A percentile compares a stretch with the other conserved stretches of the same genome.
Evolutionary conservation across 2,888 invertebrate species (phyloP).

Genomic region (Philhelius pedissequus): DNA sequence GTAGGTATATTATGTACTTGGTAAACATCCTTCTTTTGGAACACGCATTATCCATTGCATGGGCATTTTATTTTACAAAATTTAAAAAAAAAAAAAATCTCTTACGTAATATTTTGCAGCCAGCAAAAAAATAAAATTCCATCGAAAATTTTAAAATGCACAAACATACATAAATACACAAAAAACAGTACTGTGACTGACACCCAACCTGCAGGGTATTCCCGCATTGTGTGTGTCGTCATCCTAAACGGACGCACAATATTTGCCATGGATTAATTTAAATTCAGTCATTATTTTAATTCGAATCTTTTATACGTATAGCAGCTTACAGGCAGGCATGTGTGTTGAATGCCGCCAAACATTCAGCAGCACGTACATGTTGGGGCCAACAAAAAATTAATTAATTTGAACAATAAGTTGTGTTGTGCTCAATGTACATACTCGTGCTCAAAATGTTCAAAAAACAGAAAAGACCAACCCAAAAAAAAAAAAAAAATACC

Average conservation of each 20-base stretch:
- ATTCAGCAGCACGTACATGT: background rate
- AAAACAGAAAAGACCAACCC: slow-evolving; percentile 32
- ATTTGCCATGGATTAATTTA: slow-evolving; percentile 65
- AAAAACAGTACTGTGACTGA: background rate
- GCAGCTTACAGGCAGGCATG: background rate
- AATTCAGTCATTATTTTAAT: slow-evolving; percentile 65
- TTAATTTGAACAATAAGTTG: slow-evolving; percentile 67
- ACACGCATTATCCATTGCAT: slow-evolving; percentile 2
- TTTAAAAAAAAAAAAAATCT: background rate
- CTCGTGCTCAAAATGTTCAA: background rate
- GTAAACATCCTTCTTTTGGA: background rate
- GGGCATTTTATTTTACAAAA: background rate
- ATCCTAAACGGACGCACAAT: slow-evolving; percentile 45
- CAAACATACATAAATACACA: background rate
- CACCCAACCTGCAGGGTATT: slow-evolving; percentile 2
- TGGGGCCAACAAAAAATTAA: slow-evolving; percentile 50
- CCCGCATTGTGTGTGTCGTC: background rate
- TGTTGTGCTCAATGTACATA: slow-evolving; percentile 33
- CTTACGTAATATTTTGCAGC: slow-evolving; percentile 20
- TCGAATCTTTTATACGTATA: slow-evolving; percentile 5
- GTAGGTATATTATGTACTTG: background rate
- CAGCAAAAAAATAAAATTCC: slow-evolving; percentile 2
- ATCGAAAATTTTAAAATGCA: background rate
- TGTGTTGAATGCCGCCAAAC: background rate
- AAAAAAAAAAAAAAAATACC: background rate